phyloP scores from a whole-genome alignment of 2,797 vertebrate genomes.

The Paguma larvata region DNA sequence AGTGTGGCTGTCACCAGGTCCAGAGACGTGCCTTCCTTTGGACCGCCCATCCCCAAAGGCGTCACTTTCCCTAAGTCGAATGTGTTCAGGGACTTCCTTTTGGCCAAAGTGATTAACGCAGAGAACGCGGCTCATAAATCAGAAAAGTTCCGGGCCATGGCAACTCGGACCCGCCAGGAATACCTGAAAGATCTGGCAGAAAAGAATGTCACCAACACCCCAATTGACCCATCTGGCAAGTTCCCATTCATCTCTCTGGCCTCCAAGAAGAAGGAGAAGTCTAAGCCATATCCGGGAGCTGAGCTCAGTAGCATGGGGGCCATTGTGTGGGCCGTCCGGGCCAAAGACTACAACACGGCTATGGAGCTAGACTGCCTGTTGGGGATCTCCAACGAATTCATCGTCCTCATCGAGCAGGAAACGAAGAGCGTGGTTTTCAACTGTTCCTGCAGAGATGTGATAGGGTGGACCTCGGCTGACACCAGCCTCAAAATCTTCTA shows the following conservation, averaged over 20 bases:
- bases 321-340: constrained; percentile 95
- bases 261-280: constrained; percentile 96
- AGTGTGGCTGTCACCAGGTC: constrained; percentile 98
- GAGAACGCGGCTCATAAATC: constrained; percentile 99
- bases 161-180: constrained; percentile 97
- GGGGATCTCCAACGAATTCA: constrained; percentile 96
- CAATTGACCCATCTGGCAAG: constrained; percentile 96
- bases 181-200: constrained; percentile 98
- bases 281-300: constrained; percentile 94
- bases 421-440: constrained; percentile 96
- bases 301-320: constrained; percentile 96
- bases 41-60: constrained; percentile 96
- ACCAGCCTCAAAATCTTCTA: constrained; percentile 97
- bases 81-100: constrained; percentile 98
- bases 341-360: constrained; percentile 95
- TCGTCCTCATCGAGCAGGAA: constrained; percentile 96
- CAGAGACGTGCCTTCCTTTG: constrained; percentile 97
- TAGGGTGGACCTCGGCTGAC: constrained; percentile 97
- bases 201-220: constrained; percentile 97
- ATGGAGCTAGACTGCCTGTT: constrained; percentile 96
- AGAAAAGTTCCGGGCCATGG: constrained; percentile 98
- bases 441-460: constrained; percentile 96
- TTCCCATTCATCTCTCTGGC: constrained; percentile 98
- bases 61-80: constrained; percentile 98
- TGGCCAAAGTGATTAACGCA: constrained; percentile 98